phyloP scores from a whole-genome alignment of 2,888 invertebrate species.

The Masnerella sp. region DNA sequence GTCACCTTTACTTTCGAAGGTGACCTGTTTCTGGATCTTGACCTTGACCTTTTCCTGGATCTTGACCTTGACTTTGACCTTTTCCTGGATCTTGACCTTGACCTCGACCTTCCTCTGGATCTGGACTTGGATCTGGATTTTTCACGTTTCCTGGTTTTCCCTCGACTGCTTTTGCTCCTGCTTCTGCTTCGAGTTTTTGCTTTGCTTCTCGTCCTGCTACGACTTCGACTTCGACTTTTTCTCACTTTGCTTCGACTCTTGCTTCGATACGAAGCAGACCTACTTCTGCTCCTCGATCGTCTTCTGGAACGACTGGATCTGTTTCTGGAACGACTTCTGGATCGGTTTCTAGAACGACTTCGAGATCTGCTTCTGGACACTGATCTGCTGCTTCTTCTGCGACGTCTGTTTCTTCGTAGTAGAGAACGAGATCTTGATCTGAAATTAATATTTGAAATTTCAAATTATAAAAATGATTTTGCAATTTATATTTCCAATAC shows the following conservation, averaged over 20 bases:
- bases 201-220: conserved; percentile 63
- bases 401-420: conserved; percentile 57
- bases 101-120: conserved; percentile 16
- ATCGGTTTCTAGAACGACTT: conserved; percentile 61
- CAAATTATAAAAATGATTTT: no score
- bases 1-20: conserved; percentile 41
- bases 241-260: conserved; percentile 63
- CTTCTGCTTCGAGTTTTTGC: conserved; percentile 52
- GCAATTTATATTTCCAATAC: no score
- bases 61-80: conserved; percentile 1
- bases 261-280: conserved; percentile 42
- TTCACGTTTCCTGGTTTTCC: conserved; percentile 37
- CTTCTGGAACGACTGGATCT: conserved; percentile 15
- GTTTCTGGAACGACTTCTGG: conserved; percentile 62
- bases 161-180: conserved; percentile 57
- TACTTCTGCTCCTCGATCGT: no score
- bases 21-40: conserved; percentile 31
- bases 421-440: conserved; percentile 66
- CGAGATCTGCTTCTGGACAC: conserved; percentile 62
- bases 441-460: no score
- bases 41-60: not conserved
- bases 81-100: conserved; percentile 44
- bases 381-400: conserved; percentile 49
- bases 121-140: not conserved
- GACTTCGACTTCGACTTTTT: no score